Base-by-base conservation (phyloP, 2,797 vertebrate species). In the Apogon talboti region DNA sequence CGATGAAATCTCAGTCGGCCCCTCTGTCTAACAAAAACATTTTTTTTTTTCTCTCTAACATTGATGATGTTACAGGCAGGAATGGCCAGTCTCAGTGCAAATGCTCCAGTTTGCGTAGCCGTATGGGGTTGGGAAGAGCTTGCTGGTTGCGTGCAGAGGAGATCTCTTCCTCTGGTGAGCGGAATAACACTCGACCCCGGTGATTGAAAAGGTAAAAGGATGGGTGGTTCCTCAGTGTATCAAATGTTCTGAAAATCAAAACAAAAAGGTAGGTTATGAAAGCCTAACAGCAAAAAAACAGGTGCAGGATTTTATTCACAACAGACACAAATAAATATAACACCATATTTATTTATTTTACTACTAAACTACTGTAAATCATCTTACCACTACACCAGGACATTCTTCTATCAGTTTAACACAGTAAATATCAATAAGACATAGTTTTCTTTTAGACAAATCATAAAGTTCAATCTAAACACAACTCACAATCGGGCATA, bases 171-270 rank as follows among this genome's bases (percentile, higher is more conserved):
- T 97, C 95, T 1, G 94, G 92, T 41, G 95, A 79, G 80, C 92
- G 91, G 92, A 98, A 98, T 62, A 99, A 86, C 83, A 97, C 92
- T 85, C 96, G 92, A 63, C 97, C 98, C 66, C 97, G 94, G 88
- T 99, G 98, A 79, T 98, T 99, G 94, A 99, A 99, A 83, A 98
- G 93, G 88, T 98, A 99, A 92, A 99, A 99, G 58, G 97, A 99
- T 0, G 96, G 98, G 67, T 98, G 98, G 92, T 99, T 99, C 92
- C 96, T 96, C 95, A 99, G 93, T 0, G 96, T 98, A 85, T 99
- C 97, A 86, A 98, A 99, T 0, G 97, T 97, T 92, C 97, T 99
- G 94, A 19, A 40, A 35, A 6, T 13, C 7, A 9, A 13, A 28
- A 18, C 19, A 15, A n/a, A n/a, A n/a, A 35, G 3, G 15, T 1